These are phyloP conservation scores for Dendrocopos noguchii DNA, from an alignment of 2,113 vertebrate species.

Conservation along the genomic window DNA sequence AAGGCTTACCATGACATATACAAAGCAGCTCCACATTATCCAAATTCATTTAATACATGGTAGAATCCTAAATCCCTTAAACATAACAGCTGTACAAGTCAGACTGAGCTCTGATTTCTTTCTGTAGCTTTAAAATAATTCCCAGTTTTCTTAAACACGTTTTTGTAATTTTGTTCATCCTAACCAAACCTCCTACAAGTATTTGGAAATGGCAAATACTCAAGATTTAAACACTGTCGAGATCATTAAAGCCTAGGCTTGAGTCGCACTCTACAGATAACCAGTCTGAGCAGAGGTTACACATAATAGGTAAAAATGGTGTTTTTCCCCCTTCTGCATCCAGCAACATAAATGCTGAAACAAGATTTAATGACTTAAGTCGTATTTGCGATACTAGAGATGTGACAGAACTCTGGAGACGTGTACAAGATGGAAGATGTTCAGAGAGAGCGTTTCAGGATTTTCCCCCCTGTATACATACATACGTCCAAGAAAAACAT, in stretches of 20 bases:
- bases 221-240: neutral
- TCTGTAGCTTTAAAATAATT: neutral
- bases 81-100: neutral
- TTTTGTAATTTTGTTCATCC: neutral
- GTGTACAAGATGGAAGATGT: neutral
- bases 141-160: neutral
- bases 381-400: neutral
- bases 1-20: neutral
- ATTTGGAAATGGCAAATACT: neutral
- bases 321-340: neutral
- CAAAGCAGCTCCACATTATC: slow-evolving; percentile 13
- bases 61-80: neutral
- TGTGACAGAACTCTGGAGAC: neutral
- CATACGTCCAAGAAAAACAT: neutral
- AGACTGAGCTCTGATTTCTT: neutral
- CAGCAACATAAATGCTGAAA: neutral
- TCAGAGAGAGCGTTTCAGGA: neutral
- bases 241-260: neutral
- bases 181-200: neutral
- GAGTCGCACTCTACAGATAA: neutral
- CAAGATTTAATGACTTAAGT: neutral
- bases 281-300: neutral
- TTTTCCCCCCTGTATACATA: neutral
- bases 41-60: neutral
- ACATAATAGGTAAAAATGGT: neutral